Conservation (phyloP, 2,888 invertebrate species). For the Lepidocyrtoides sp. region DNA sequence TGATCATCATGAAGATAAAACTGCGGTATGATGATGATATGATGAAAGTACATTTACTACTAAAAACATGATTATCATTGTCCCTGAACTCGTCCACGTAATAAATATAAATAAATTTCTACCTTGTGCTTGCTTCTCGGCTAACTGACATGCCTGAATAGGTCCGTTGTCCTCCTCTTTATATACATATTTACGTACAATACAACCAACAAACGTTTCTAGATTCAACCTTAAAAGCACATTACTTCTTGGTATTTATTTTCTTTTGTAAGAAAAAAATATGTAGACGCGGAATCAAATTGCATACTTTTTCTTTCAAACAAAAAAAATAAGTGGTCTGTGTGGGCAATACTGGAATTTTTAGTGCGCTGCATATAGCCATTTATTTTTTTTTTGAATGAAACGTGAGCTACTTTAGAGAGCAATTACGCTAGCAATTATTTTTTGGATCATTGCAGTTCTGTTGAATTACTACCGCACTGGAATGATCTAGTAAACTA, state of each 20-base stretch:
- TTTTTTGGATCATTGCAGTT: neutral
- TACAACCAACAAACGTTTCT: too few species aligned
- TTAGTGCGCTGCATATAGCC: neutral
- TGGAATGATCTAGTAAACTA: neutral
- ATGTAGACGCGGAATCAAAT: neutral
- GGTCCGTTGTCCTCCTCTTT: conserved; percentile 19
- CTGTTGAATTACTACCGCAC: too few species aligned
- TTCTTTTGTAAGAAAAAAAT: neutral
- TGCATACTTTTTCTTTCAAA: neutral
- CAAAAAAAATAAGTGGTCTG: neutral
- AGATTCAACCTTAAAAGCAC: too few species aligned
- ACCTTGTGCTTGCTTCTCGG: too few species aligned
- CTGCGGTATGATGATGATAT: neutral
- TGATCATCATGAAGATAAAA: neutral
- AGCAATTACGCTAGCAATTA: neutral
- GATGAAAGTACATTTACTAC: neutral
- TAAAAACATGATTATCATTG: neutral
- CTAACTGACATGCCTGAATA: neutral
- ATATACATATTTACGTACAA: too few species aligned
- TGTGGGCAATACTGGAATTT: conserved; percentile 30
- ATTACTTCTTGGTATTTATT: neutral
- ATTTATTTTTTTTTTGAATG: too few species aligned
- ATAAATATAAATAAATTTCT: neutral
- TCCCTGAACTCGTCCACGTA: conserved; percentile 20
- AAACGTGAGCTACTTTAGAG: neutral